Evolutionary conservation across 2,888 invertebrate genomes (phyloP), one percentile per base, ranked within the genome.

Genomic region (Nephrocerus scutellatus): DNA sequence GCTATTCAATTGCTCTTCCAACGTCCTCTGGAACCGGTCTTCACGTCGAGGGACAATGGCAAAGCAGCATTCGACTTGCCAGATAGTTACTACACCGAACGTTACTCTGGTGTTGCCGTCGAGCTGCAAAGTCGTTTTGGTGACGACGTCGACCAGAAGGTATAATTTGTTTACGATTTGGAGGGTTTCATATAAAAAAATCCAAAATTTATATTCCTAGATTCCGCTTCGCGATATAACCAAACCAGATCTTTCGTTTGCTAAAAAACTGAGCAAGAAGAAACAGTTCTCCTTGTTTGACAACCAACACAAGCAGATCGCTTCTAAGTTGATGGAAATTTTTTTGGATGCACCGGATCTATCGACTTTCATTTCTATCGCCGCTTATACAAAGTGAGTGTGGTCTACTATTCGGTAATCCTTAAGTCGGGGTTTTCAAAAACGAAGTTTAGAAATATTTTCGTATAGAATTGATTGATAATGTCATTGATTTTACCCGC

Each of bases 271-370:
- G 21, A 52, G 54, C 2, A 49, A 37, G 4, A 56, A 56, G 25
- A 38, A 52, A 2, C 30, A 31, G 10, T 86, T 85, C 64, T 83
- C 83, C 0, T 67, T 82, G n/a, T 85, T 85, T 58, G 71, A 83
- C 40, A 81, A 82, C 0, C 68, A 61, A 19, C 85, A 87, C 60
- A 75, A 80, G 30, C 70, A 69, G 40, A 74, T 82, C 61, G 82
- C 85, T 6, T 73, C 74, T 1, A 72, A 75, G 47, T 74, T 86
- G 36, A 79, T 83, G 39, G 73, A 77, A 38, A 72, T 76, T 21
- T 75, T 85, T 33, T 69, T 82, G 71, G 70, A 84, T 79, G 62
- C 69, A 69, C 31, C 49, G 3, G 48, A 70, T 6, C 66, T 75
- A 9, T 75, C 80, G 13, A 76, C 80, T 20, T 74, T 84, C 34